Evolutionary conservation across 1,140 invertebrate species (phyloP), one percentile per base, ranked within the genome.

Genomic region (Leptopilina boulardi): DNA sequence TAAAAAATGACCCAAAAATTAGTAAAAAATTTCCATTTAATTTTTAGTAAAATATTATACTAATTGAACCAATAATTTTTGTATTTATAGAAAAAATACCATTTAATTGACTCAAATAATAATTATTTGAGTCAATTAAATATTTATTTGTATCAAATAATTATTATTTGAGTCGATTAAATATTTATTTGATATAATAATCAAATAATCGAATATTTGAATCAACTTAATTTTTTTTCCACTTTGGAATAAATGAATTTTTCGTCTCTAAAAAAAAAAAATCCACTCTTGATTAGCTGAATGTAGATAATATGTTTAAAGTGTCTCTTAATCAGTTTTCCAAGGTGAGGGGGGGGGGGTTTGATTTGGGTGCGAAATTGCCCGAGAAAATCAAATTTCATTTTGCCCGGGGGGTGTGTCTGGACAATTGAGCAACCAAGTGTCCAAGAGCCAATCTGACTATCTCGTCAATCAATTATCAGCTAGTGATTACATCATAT

Each of bases 331-430:
- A 90, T 86, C 79, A 86, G 84, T 84, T 90, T 90, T 89, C 82
- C 75, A 79, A 78, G 77, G 19, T 71, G 74, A 78, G 77, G 19
- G 71, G 74, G 77, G 73, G 79, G 85, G 85, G 84, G 86, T 80
- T 87, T 88, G 89, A 91, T 90, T 89, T 89, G 83, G 87, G 87
- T 86, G 87, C 86, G 87, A 90, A 91, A 91, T 90, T 91, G 89
- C 87, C 86, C 87, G 88, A 88, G 88, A 91, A 90, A 91, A 91
- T 90, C 87, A 90, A 91, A 91, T 91, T 91, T 89, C 89, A 91
- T 90, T 89, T 90, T 79, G 87, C 88, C n/a, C 87, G 84, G 83
- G 86, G 86, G 89, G 89, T 88, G 90, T 91, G 89, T 89, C 88
- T 90, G 89, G 90, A 90, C 89, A 90, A 91, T 91, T 89, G 89